Base-by-base conservation (phyloP, 2,888 invertebrate genomes). In the Hofmannophila pseudospretella region DNA sequence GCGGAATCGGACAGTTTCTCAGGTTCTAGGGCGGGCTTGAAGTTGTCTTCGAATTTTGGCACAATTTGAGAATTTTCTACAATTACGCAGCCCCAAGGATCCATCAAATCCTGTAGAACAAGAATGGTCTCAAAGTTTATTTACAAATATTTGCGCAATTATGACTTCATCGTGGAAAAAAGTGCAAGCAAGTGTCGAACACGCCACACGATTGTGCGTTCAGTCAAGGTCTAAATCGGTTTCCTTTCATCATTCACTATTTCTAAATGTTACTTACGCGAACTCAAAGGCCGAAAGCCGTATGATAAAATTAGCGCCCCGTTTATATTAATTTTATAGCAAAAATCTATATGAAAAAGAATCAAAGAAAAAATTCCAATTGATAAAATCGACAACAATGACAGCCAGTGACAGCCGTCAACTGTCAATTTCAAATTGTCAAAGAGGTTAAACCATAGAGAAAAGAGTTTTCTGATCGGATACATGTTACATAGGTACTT, bases 1-100 rank as follows among this genome's bases (percentile, higher is more conserved):
- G 89, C 88, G 1, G 92, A 93, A 58, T 91, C 91, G 0, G 90
- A 88, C 36, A 92, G 69, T 47, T 82, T 88, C 36, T 71, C 67
- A 33, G 52, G 57, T 39, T 69, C 57, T 14, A 51, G 51, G 39
- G 63, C 57, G 19, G 88, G 79, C 47, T 76, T 68, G 57, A 90
- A 90, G 66, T 90, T 85, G 53, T 90, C 90, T 69, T 90, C 90
- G 51, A 91, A 90, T 58, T 75, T 66, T 39, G 74, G 49, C 31
- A 54, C 65, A 39, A 55, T 58, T 47, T 44, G 59, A 43, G 65
- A 47, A 44, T 58, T 61, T 50, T 62, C 62, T 42, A 52, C 65
- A 48, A 47, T 56, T 65, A 74, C 63, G 53, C 57, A 61, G 47
- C 86, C 86, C 86, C 86, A 86, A 69, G 86, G 86, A 85, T 85